These are phyloP conservation scores for Drosophila lacertosa DNA, from an alignment of 1,140 invertebrate species.

Conservation along the genomic window DNA sequence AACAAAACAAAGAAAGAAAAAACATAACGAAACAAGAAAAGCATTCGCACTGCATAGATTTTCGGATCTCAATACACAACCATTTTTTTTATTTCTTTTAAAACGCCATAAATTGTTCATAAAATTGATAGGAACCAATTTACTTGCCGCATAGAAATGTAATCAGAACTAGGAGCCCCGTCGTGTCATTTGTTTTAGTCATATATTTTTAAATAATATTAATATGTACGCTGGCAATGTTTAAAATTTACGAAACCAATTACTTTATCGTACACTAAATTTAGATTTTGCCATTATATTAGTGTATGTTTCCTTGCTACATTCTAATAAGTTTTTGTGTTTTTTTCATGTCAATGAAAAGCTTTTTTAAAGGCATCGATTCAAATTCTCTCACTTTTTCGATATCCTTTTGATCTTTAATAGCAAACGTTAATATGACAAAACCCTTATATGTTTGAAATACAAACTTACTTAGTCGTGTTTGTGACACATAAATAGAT, in stretches of 20 bases:
- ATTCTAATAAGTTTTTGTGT: too few species aligned
- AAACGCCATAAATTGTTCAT: slow-evolving; percentile 71
- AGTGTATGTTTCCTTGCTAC: too few species aligned
- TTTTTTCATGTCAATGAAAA: background rate
- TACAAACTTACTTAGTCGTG: slow-evolving; percentile 20
- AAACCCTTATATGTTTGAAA: slow-evolving; percentile 12
- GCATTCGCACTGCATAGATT: slow-evolving; percentile 51
- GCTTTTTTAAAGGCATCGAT: background rate
- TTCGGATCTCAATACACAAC: slow-evolving; percentile 53
- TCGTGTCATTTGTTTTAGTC: background rate
- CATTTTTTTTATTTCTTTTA: slow-evolving; percentile 33
- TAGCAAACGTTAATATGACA: slow-evolving; percentile 16
- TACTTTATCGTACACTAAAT: background rate
- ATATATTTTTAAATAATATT: background rate
- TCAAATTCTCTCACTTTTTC: background rate
- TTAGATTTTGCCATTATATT: too few species aligned
- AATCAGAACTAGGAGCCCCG: slow-evolving; percentile 46
- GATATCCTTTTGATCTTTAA: background rate
- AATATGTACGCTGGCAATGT: background rate
- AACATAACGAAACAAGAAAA: slow-evolving; percentile 23
- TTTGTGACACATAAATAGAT: slow-evolving; percentile 24
- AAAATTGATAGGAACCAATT: slow-evolving; percentile 81
- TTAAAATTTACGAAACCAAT: slow-evolving; percentile 5
- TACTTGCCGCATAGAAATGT: slow-evolving; percentile 74
- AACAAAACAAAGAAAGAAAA: slow-evolving; percentile 9